Percentiles rank a stretch among this genome's conserved stretches.
Conservation (phyloP, 2,113 vertebrate species). For the Salvelinus fontinalis region DNA sequence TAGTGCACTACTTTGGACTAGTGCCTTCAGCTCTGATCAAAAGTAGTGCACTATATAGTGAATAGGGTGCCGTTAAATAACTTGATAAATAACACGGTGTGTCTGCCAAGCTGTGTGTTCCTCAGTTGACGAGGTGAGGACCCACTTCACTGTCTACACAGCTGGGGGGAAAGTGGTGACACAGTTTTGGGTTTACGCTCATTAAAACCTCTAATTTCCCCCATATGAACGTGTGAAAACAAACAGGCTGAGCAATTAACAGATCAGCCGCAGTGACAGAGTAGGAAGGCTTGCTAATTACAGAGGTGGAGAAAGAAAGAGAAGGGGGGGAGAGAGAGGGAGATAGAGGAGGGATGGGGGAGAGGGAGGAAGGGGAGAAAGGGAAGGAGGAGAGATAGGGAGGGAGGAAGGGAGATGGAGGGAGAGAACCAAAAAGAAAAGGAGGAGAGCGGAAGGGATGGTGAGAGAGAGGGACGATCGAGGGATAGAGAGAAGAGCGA, state of each 20-base stretch:
- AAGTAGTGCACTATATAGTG: no score
- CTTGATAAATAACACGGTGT: no score
- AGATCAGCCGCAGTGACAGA: constrained; percentile 17
- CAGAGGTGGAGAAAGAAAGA: neutral
- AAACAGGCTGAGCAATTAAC: constrained; percentile 26
- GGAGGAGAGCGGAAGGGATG: neutral
- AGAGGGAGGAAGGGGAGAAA: neutral
- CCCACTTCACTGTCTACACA: neutral
- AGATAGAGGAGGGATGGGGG: neutral
- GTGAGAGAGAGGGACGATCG: neutral
- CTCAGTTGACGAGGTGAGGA: no score
- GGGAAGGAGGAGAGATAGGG: neutral
- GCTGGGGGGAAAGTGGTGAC: constrained; percentile 3
- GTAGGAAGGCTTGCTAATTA: constrained; percentile 29
- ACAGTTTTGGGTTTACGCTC: neutral
- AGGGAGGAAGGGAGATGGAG: neutral
- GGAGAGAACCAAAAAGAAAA: neutral
- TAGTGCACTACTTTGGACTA: no score
- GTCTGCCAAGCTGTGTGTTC: no score
- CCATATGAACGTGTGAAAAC: constrained; percentile 19
- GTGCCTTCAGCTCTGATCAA: no score
- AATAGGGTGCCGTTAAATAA: no score
- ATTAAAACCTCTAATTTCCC: constrained; percentile 29
- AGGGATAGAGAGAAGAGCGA: neutral
- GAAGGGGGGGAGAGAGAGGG: neutral